phyloP scores from a whole-genome alignment of 2,888 invertebrate genomes.

The Philereme transversata region DNA sequence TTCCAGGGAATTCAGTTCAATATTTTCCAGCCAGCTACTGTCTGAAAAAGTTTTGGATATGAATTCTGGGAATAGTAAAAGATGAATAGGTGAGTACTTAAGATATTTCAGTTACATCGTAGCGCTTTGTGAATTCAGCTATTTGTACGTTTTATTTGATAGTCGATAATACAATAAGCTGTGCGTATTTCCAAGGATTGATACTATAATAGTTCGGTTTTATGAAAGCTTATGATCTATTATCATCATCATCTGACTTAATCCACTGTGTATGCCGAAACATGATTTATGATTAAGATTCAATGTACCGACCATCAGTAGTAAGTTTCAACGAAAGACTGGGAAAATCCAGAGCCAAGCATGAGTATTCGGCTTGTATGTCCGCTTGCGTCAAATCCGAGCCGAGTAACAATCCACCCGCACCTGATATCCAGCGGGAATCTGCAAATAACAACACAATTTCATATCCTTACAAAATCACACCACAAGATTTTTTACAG shows the following conservation, averaged over 20 bases:
- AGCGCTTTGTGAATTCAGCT: background rate
- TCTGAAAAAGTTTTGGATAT: constrained; percentile 50
- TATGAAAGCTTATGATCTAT: no score
- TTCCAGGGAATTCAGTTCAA: constrained; percentile 72
- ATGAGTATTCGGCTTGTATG: constrained; percentile 74
- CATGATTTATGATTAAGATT: no score
- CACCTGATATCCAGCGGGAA: constrained; percentile 73
- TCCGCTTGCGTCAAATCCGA: constrained; percentile 73
- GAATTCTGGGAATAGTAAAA: background rate
- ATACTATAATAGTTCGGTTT: no score
- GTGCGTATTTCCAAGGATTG: no score
- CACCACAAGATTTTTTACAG: constrained; percentile 9
- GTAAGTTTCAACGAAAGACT: constrained; percentile 69
- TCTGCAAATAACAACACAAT: constrained; percentile 51
- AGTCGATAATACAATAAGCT: no score
- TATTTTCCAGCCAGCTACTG: constrained; percentile 77
- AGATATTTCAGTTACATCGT: background rate
- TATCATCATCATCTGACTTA: no score
- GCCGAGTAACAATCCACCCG: constrained; percentile 68
- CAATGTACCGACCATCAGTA: constrained; percentile 68
- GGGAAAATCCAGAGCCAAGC: constrained; percentile 67
- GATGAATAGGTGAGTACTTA: background rate
- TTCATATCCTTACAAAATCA: constrained; percentile 12
- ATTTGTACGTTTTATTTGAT: no score
- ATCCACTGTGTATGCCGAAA: no score